phyloP scores from a whole-genome alignment of 1,140 invertebrate genomes.

The Drosophila yakuba region DNA sequence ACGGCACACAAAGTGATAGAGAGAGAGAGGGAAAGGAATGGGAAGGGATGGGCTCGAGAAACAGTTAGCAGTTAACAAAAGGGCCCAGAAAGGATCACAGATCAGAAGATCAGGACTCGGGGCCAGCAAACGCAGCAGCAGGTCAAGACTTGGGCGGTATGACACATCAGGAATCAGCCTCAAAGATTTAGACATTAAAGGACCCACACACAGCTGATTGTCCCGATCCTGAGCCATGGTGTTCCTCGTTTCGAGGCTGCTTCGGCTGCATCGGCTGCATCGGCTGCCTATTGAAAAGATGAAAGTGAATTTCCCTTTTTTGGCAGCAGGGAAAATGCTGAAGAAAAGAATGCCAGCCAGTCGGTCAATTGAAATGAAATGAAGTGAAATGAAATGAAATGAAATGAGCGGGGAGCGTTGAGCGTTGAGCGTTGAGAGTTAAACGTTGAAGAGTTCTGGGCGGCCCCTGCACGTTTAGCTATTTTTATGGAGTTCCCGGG shows the following conservation, averaged over 20 bases:
- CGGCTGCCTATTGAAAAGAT: conserved; percentile 75
- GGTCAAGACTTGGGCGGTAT: conserved; percentile 70
- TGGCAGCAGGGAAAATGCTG: conserved; percentile 4
- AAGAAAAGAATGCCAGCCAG: conserved; percentile 40
- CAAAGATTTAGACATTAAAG: conserved; percentile 70
- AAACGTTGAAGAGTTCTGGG: conserved; percentile 51
- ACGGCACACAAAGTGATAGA: conserved; percentile 44
- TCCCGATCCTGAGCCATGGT: neutral
- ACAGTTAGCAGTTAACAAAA: conserved; percentile 65
- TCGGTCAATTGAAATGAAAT: conserved; percentile 68
- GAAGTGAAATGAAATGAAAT: conserved; percentile 58
- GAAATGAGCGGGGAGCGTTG: conserved; percentile 28
- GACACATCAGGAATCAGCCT: conserved; percentile 65
- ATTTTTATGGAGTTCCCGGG: conserved; percentile 79
- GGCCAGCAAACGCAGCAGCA: conserved; percentile 38
- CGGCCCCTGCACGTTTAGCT: conserved; percentile 77
- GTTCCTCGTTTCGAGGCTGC: no score
- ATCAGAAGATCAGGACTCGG: conserved; percentile 21
- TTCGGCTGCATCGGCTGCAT: conserved; percentile 38
- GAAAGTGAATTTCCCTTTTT: conserved; percentile 68
- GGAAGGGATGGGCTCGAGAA: conserved; percentile 18
- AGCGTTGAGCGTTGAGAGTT: neutral
- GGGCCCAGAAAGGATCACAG: conserved; percentile 28
- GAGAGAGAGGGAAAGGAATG: neutral
- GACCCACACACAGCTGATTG: conserved; percentile 60